Evolutionary conservation across 2,797 vertebrate species (phyloP), one percentile per base, ranked within the genome.

Genomic region (Sebastes jordani): DNA sequence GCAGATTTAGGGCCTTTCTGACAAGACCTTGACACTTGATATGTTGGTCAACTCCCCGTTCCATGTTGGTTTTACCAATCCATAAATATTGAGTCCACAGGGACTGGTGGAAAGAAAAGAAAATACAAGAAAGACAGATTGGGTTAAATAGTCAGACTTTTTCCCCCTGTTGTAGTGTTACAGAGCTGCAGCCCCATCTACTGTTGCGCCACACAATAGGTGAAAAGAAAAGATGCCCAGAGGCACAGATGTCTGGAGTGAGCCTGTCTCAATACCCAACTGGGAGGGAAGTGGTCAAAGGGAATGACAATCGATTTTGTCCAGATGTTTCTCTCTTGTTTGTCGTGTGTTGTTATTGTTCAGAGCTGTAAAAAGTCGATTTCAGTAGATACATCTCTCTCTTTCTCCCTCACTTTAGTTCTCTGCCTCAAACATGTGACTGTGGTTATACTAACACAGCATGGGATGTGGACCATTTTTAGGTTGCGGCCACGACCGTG

Each of bases 131-230:
- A 73, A 66, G 29, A 46, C 13, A 61, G 66, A 72, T 55, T 61
- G 62, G 38, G 69, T 86, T 77, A 82, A 84, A 85, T 78, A 69
- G 73, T 46, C 25, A 2, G 46, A 68, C 66, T 68, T 13, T 34
- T 1, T 42, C 71, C 32, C 32, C n/a, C 46, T 63, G 75, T 77
- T 78, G 78, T 54, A 70, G 79, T 76, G 83, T 66, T 86, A 71
- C 90, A 94, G 92, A 88, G 72, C 88, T 94, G 71, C 88, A 94
- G 92, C 92, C 82, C 93, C 95, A 94, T 93, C 95, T 96, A 89
- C 93, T 95, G 95, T 94, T 92, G 78, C 60, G 2, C 52, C 42
- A 91, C 54, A 89, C 89, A 92, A 88, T 76, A 82, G 80, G 78
- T 88, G 69, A 65, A 71, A 59, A 36, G 52, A 80, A 52, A 52